Conservation (phyloP, 2,888 invertebrate genomes). For the Dusona sp. region DNA sequence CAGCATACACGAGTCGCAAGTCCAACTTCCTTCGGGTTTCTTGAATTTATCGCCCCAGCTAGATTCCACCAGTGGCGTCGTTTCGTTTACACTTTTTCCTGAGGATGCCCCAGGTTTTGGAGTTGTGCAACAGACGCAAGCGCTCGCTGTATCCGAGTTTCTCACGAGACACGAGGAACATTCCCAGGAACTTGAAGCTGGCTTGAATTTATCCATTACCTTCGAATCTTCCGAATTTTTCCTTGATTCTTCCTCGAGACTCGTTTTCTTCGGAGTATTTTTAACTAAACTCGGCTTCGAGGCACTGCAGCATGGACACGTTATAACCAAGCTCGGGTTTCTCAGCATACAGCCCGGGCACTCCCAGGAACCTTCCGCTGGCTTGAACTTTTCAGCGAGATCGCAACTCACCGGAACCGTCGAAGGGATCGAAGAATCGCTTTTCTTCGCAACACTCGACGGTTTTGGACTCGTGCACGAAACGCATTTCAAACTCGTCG, state of each 20-base stretch:
- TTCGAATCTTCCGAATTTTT: slow-evolving; percentile 18
- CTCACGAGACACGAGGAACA: slow-evolving; percentile 88
- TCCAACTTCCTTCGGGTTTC: slow-evolving; percentile 86
- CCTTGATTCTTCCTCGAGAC: slow-evolving; percentile 6
- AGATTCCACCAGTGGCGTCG: slow-evolving; percentile 75
- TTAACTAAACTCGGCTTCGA: slow-evolving; percentile 79
- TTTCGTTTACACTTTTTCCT: slow-evolving; percentile 84
- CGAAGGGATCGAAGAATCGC: slow-evolving; percentile 24
- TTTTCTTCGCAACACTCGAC: not conserved
- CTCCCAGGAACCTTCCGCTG: slow-evolving; percentile 86
- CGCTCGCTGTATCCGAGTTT: slow-evolving; percentile 85
- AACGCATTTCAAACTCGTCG: slow-evolving; percentile 84
- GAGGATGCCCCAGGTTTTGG: slow-evolving; percentile 79
- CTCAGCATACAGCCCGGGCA: slow-evolving; percentile 88
- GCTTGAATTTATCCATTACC: slow-evolving; percentile 81
- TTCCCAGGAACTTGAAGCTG: slow-evolving; percentile 87
- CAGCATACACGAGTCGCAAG: slow-evolving; percentile 87
- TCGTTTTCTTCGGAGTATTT: slow-evolving; percentile 50
- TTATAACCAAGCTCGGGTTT: slow-evolving; percentile 81
- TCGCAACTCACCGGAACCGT: slow-evolving; percentile 57
- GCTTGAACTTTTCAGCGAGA: slow-evolving; percentile 73
- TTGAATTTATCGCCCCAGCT: slow-evolving; percentile 83
- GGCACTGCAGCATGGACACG: slow-evolving; percentile 79
- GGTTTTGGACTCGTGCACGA: slow-evolving; percentile 86
- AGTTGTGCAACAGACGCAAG: slow-evolving; percentile 87